phyloP scores from a whole-genome alignment of 2,113 vertebrate species.

The Raphicerus campestris region DNA sequence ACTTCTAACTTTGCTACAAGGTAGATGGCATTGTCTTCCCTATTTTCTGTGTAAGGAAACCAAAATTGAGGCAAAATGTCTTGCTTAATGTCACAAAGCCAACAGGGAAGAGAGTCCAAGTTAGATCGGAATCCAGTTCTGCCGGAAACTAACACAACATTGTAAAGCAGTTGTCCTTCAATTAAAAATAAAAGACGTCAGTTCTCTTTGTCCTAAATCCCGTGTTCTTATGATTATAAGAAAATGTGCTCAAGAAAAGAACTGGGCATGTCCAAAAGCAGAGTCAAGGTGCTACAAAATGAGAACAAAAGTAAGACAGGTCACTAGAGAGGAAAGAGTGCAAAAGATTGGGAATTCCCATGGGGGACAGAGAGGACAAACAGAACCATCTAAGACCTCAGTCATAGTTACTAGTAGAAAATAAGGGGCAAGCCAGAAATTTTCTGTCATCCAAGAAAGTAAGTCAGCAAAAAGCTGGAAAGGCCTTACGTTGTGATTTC shows the following conservation, averaged over 20 bases:
- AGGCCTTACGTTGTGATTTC: neutral
- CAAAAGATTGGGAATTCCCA: neutral
- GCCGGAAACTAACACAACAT: neutral
- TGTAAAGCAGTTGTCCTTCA: neutral
- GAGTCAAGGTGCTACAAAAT: neutral
- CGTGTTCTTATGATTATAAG: neutral
- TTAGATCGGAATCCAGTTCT: neutral
- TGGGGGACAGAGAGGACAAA: neutral
- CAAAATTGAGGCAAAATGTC: neutral
- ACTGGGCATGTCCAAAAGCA: neutral
- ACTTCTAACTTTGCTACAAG: neutral
- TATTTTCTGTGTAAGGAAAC: neutral
- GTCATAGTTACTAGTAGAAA: neutral
- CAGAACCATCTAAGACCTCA: neutral
- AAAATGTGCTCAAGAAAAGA: neutral
- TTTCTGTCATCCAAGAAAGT: neutral
- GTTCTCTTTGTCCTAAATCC: neutral
- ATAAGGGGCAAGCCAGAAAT: neutral
- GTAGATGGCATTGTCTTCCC: neutral
- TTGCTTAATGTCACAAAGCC: conserved; percentile 10
- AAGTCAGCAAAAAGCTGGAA: neutral
- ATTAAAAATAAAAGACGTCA: neutral
- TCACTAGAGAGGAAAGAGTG: neutral
- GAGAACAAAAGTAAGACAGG: neutral
- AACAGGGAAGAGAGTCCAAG: neutral